Evolutionary conservation across 2,797 vertebrate genomes (phyloP), one percentile per base, ranked within the genome.

Genomic region (Ispidina lecontei): DNA sequence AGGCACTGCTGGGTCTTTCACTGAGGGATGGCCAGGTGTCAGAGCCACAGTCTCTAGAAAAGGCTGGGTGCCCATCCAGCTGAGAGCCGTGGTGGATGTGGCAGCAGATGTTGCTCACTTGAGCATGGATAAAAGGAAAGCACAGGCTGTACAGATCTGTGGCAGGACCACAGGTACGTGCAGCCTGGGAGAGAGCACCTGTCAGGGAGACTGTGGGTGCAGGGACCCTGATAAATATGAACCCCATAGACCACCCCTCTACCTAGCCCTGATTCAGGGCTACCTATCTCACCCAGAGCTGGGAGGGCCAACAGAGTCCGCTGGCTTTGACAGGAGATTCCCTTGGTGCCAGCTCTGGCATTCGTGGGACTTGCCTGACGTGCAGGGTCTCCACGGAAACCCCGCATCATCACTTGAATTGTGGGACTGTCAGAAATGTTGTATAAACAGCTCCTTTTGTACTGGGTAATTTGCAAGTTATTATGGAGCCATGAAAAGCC

Each of bases 381-480:
- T 81, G 65, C 16, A 0, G 86, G 90, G 93, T 96, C 94, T 96
- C 93, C 93, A 94, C 90, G 75, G 95, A 96, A 96, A 96, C 93
- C 74, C 91, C 23, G 16, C 90, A 89, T 84, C 91, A 94, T 93
- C 80, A 67, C 68, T 94, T 0, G 1, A 47, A 93, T 54, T 91
- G 88, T 93, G 84, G 90, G 88, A 91, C 84, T 95, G 90, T 91
- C 93, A 95, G 77, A 93, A 82, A 74, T 94, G 91, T 96, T 90
- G 91, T 94, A 95, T 95, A 95, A 96, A 95, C 95, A 95, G 88
- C 88, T 95, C 64, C 84, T 90, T 96, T 94, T 95, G 90, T 93
- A 60, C 93, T 54, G 86, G 80, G 80, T 96, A 95, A 96, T 96
- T 95, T 96, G 94, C 88, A 87, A 95, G 64, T 94, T 94, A 93